Conservation (phyloP, 37 sponge, comb jelly and placozoan genomes). For the Ephydatia muelleri region DNA sequence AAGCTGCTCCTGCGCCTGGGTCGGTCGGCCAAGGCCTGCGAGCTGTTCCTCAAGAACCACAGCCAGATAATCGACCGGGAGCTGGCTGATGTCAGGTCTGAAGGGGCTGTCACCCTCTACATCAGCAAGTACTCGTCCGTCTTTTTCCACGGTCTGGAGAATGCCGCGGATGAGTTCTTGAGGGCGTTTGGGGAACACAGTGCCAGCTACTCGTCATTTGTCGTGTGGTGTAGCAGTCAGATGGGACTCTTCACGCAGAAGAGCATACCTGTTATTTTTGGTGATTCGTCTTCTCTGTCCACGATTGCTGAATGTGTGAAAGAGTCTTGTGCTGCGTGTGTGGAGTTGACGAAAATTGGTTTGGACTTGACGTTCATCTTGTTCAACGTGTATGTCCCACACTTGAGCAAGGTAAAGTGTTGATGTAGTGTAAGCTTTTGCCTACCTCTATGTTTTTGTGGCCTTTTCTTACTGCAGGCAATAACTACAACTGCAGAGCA, state of each 20-base stretch:
- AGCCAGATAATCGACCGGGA: conserved; percentile 65
- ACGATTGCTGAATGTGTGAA: conserved; percentile 74
- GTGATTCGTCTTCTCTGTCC: conserved; percentile 27
- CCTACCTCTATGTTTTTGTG: neutral
- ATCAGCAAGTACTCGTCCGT: conserved; percentile 72
- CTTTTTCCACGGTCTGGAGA: conserved; percentile 76
- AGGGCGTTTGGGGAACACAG: conserved; percentile 68
- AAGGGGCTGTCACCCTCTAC: conserved; percentile 86
- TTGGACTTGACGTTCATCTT: conserved; percentile 53
- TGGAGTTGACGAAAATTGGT: conserved; percentile 44
- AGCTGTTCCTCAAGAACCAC: conserved; percentile 84
- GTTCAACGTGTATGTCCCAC: conserved; percentile 39
- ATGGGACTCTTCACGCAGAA: conserved; percentile 60
- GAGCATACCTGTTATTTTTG: conserved; percentile 30
- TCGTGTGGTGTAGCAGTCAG: conserved; percentile 85
- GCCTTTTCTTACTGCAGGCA: conserved; percentile 18
- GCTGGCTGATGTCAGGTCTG: conserved; percentile 74
- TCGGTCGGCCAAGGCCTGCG: conserved; percentile 83
- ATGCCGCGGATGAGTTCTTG: conserved; percentile 81
- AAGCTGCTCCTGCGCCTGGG: conserved; percentile 74
- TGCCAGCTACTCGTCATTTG: conserved; percentile 86
- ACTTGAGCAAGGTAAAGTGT: conserved; percentile 38
- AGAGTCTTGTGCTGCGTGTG: conserved; percentile 46
- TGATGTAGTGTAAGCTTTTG: neutral
- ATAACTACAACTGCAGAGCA: conserved; percentile 31